Evolutionary conservation across 2,888 invertebrate genomes (phyloP).

Genomic region (Artemia sp.): DNA sequence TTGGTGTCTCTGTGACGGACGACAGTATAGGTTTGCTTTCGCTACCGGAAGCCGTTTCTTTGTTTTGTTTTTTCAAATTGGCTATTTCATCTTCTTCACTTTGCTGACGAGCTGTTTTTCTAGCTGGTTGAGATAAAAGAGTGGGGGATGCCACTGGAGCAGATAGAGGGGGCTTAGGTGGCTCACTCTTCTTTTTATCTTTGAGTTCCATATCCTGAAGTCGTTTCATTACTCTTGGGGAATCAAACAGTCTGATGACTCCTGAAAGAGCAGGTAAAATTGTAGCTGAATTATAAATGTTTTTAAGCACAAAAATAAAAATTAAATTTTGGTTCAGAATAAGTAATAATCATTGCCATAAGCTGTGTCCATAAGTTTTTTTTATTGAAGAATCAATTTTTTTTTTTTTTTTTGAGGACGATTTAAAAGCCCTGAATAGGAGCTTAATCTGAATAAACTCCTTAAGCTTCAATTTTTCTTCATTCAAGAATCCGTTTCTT

Average conservation of each 20-base stretch:
- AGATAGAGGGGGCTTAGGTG: constrained; percentile 31
- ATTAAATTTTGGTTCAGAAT: no score
- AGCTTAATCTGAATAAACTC: no score
- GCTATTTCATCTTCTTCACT: constrained; percentile 81
- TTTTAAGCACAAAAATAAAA: no score
- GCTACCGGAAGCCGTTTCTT: constrained; percentile 30
- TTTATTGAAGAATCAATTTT: no score
- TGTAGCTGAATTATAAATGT: no score
- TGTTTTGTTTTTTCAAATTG: constrained; percentile 69
- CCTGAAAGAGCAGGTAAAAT: constrained; percentile 30
- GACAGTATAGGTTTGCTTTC: constrained; percentile 16
- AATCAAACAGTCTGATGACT: constrained; percentile 67
- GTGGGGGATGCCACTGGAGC: constrained; percentile 22
- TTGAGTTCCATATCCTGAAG: constrained; percentile 58
- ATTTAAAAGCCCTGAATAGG: no score
- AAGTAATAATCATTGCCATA: no score
- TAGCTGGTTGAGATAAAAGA: constrained; percentile 25
- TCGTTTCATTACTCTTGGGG: constrained; percentile 71
- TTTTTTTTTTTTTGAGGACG: no score
- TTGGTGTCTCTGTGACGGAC: neutral
- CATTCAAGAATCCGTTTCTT: no score
- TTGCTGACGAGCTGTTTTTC: constrained; percentile 47
- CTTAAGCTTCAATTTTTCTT: no score
- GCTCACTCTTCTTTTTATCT: constrained; percentile 49
- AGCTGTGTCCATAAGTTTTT: no score